Conservation (phyloP, 2,888 invertebrate species). For the Oscheius sp. region DNA sequence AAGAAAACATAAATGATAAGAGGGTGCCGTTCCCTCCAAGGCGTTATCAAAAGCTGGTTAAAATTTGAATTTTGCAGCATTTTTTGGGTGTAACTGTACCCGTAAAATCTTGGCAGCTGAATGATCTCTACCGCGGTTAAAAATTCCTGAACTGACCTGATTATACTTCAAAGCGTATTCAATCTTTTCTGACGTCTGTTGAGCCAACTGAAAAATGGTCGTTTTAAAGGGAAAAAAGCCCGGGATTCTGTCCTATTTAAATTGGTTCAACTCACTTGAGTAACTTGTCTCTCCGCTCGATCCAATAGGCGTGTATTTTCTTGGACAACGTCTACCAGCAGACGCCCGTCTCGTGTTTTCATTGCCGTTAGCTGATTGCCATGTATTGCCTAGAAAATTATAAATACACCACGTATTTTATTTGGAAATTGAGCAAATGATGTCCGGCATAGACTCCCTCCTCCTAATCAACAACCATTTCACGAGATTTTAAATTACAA, state of each 20-base stretch:
- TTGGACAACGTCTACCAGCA: constrained; percentile 41
- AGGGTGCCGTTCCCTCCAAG: too few species aligned
- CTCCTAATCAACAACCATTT: too few species aligned
- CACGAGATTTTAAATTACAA: too few species aligned
- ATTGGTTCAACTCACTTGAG: constrained; percentile 35
- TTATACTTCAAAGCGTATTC: constrained; percentile 20
- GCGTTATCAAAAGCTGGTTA: too few species aligned
- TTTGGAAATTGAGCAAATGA: too few species aligned
- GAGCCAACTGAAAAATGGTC: constrained; percentile 33
- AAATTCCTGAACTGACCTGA: constrained; percentile 11
- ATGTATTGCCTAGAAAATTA: constrained; percentile 35
- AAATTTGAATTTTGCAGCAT: too few species aligned
- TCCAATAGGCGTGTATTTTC: constrained; percentile 41
- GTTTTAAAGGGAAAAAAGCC: not conserved
- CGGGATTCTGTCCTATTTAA: not conserved
- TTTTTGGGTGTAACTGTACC: too few species aligned
- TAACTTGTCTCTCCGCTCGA: constrained; percentile 43
- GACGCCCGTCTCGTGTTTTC: constrained; percentile 28
- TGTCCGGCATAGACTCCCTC: too few species aligned
- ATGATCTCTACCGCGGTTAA: not conserved
- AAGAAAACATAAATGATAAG: too few species aligned
- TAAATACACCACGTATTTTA: too few species aligned
- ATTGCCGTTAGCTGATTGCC: constrained; percentile 41
- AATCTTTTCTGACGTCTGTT: constrained; percentile 27
- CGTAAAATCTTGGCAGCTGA: too few species aligned